Percentiles rank a stretch among this genome's conserved stretches.
phyloP scores from a whole-genome alignment of 2,797 vertebrate species.

The Aratinga solstitialis region DNA sequence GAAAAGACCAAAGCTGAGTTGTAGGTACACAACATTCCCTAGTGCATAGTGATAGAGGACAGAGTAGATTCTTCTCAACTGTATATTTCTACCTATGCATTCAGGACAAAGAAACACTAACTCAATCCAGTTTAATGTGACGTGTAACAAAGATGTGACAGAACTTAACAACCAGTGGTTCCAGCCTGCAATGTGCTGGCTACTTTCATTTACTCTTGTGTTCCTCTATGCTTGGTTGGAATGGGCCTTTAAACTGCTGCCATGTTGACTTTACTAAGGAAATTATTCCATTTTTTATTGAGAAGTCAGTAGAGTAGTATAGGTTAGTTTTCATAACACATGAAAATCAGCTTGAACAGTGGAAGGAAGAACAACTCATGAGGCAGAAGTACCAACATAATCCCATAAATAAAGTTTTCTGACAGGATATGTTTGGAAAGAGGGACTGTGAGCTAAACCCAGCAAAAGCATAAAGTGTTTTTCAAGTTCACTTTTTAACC shows the following conservation, averaged over 20 bases:
- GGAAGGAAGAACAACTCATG: not conserved
- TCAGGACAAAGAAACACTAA: not conserved
- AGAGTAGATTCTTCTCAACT: not conserved
- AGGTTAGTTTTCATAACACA: not conserved
- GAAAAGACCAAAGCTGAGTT: not conserved
- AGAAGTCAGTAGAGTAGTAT: not conserved
- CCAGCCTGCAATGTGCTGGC: not conserved
- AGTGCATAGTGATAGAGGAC: not conserved
- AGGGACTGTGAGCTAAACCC: not conserved
- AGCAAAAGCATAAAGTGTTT: not conserved
- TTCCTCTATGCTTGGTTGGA: not conserved
- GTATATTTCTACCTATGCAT: not conserved
- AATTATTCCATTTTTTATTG: not conserved
- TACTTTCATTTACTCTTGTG: not conserved
- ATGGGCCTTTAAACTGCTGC: not conserved
- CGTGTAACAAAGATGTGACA: not conserved
- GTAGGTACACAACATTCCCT: not conserved
- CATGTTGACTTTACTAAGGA: not conserved
- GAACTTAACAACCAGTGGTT: not conserved
- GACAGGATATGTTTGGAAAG: not conserved
- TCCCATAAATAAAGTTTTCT: not conserved
- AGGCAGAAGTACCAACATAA: not conserved
- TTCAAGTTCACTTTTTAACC: not conserved
- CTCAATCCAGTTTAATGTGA: not conserved
- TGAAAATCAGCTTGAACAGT: not conserved